Conservation (phyloP, 2,797 vertebrate species). For the Paratrypauchen microcephalus region DNA sequence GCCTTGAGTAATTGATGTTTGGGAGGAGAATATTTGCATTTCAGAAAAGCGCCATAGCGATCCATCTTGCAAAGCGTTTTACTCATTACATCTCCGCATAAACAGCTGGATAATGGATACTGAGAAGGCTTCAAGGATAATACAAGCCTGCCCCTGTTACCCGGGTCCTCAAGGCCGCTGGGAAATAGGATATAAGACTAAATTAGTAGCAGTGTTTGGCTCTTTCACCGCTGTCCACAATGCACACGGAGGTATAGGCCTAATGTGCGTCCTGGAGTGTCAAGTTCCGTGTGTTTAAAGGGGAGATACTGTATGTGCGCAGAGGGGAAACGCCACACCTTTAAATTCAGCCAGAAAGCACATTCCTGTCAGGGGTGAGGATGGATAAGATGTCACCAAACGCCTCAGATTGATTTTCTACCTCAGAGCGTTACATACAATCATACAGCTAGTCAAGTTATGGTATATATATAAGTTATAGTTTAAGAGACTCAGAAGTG, state of each 20-base stretch:
- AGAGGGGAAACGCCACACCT: slow-evolving; percentile 20
- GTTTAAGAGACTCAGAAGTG: no score
- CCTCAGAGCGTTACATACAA: slow-evolving; percentile 26
- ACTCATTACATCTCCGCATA: slow-evolving; percentile 53
- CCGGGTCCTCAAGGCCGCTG: slow-evolving; percentile 42
- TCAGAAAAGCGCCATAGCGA: slow-evolving; percentile 35
- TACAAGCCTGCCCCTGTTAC: slow-evolving; percentile 25
- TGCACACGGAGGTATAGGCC: background rate
- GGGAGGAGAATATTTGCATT: slow-evolving; percentile 49
- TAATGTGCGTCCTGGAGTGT: slow-evolving; percentile 17
- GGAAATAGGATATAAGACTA: slow-evolving; percentile 42
- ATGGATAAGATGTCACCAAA: slow-evolving; percentile 42
- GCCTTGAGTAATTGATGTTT: slow-evolving; percentile 48
- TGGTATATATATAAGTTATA: no score
- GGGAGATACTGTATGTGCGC: slow-evolving; percentile 25
- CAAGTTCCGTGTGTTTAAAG: slow-evolving; percentile 21
- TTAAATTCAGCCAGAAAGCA: slow-evolving; percentile 31
- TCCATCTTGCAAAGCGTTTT: slow-evolving; percentile 48
- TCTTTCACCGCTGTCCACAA: slow-evolving; percentile 6
- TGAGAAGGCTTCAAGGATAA: slow-evolving; percentile 40
- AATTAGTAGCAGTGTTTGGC: slow-evolving; percentile 42
- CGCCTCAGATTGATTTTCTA: slow-evolving; percentile 25
- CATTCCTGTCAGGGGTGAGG: slow-evolving; percentile 47
- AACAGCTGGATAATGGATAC: slow-evolving; percentile 49
- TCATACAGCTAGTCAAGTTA: slow-evolving; percentile 5